Base-by-base conservation (phyloP, 2,888 invertebrate species). In the Drosophila sordidula region DNA sequence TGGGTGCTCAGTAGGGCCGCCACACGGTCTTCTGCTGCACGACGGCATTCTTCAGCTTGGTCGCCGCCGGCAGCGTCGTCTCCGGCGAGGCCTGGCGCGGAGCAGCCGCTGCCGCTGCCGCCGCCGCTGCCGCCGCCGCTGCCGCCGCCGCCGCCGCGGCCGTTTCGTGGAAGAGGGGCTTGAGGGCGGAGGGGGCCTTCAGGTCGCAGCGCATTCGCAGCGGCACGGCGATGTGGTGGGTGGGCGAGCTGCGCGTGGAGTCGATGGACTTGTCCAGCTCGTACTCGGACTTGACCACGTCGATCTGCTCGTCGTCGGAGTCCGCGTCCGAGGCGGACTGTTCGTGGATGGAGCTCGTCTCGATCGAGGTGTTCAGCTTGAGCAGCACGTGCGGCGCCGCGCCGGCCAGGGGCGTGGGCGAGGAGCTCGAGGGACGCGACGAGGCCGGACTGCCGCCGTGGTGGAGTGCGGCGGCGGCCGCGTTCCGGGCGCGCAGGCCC, bases 211-310 rank as follows among this genome's bases (percentile, higher is more conserved):
- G 90, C 69, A 74, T 77, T 41, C 90, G 85, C 91, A 94, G 67
- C 93, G 93, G 75, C 93, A 94, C 34, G 92, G 93, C 38, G 93
- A 18, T 94, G 93, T 9, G 95, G 93, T 90, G 95, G 9, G 74
- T 64, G 42, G 91, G 91, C 6, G 90, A 89, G 56, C 90, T 91
- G 55, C 90, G 90, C 6, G 80, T 87, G 0, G 91, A 90, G n/a
- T 91, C 91, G 32, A 88, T 78, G 41, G 91, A 89, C 58, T 90
- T 90, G 46, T 91, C 89, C 56, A 90, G 72, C 42, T 91, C 90
- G 5, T 90, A 96, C 2, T 96, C 96, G 0, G 96, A 96, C 83
- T 95, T 95, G 0, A 96, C 96, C 25, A 96, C 96, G 87, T 95
- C 96, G 80, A 95, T 95, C 61, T 95, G 95, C 86, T 95, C 95